Evolutionary conservation across 1,140 invertebrate genomes (phyloP), one percentile per base, ranked within the genome.

Genomic region (Fragariocoptes setiger): DNA sequence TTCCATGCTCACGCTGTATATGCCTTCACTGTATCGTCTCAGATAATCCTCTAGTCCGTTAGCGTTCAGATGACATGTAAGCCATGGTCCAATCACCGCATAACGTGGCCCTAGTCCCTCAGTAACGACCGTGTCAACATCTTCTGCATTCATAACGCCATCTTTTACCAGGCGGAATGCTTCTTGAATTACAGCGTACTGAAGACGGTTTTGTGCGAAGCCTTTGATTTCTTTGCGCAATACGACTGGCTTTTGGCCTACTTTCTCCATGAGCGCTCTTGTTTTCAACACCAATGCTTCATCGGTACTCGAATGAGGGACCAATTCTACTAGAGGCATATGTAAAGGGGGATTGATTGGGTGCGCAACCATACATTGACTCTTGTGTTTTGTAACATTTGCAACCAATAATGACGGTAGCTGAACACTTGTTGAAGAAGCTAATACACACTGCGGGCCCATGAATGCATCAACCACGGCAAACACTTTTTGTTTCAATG

Each of bases 271-370:
- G 1, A 92, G 64, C 22, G 59, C 62, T 40, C 71, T 67, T 0
- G 74, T 72, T 53, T 65, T 68, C 21, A 57, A 52, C 1, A 68
- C 58, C 4, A 80, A 65, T 38, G 71, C 68, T 0, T 67, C 62
- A 22, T 70, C 65, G 2, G 65, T 67, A 76, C 76, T 88, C 3
- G 80, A 75, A 8, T 31, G 25, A 2, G 85, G 85, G 2, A 92
- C 76, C 31, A 94, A 65, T 63, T 94, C 86, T 1, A 90, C 77
- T 21, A 92, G 57, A 0, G 80, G 82, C 5, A 88, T 72, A 55
- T 83, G 92, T 53, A 92, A 90, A 0, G 85, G 85, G 37, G 86
- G 86, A 60, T 94, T 94, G 1, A 90, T 80, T 21, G 85, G 85
- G 61, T 94, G 85, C 4, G 77, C 76, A 25, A 86, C 71, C 37